These are phyloP conservation scores for Drosophila limbata DNA, from an alignment of 2,888 invertebrate species.

Conservation along the genomic window DNA sequence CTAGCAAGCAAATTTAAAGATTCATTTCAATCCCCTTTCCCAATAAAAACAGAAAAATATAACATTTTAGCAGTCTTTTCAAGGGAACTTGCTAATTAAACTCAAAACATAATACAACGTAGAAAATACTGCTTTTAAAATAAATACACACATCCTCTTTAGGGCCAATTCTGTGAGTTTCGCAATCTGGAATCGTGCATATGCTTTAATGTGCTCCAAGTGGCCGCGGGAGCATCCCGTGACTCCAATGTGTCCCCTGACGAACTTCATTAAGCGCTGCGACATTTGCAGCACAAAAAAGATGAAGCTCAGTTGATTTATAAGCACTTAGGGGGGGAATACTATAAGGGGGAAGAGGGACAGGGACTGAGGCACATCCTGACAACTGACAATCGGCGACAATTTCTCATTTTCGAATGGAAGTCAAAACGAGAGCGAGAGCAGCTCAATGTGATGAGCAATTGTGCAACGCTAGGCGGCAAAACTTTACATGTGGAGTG, in stretches of 20 bases:
- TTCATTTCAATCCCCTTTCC: neutral
- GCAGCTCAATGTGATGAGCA: constrained; percentile 65
- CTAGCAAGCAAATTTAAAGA: neutral
- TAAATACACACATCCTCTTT: constrained; percentile 71
- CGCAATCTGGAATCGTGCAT: constrained; percentile 32
- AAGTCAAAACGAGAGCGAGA: constrained; percentile 19
- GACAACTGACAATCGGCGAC: constrained; percentile 70
- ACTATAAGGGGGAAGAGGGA: constrained; percentile 1
- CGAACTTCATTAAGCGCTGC: constrained; percentile 60
- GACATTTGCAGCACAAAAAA: constrained; percentile 34
- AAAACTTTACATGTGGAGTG: constrained; percentile 42
- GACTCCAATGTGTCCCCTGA: constrained; percentile 19
- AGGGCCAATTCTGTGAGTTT: constrained; percentile 20
- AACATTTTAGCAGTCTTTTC: constrained; percentile 24
- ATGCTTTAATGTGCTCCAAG: constrained; percentile 44
- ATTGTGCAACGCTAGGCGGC: constrained; percentile 53
- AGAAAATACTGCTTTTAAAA: constrained; percentile 48
- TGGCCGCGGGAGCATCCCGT: constrained; percentile 8
- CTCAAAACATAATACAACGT: constrained; percentile 41
- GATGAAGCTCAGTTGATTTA: constrained; percentile 68
- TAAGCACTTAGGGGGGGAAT: constrained; percentile 34
- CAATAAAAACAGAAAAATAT: neutral
- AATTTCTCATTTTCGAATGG: constrained; percentile 67
- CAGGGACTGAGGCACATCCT: constrained; percentile 3
- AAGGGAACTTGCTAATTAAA: constrained; percentile 55